A percentile compares a stretch with the other conserved stretches of the same genome.
phyloP scores from a whole-genome alignment of 2,113 vertebrate species.

The Actenoides lindsayi region DNA sequence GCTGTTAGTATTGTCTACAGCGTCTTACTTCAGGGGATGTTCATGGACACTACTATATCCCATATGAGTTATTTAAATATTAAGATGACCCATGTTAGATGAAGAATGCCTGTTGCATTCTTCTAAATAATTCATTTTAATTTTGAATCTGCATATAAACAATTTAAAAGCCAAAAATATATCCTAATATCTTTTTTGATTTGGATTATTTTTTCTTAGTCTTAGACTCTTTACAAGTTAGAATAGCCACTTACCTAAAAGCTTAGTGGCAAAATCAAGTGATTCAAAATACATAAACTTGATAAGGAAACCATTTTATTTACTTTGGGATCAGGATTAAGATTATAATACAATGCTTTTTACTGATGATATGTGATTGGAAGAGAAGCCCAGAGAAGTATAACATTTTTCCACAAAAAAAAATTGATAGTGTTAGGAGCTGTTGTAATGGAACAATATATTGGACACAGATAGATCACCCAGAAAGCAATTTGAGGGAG shows the following conservation, averaged over 20 bases:
- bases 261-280: not conserved
- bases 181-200: not conserved
- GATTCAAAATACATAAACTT: not conserved
- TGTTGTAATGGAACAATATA: not conserved
- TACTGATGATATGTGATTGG: not conserved
- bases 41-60: not conserved
- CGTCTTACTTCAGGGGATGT: not conserved
- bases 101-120: not conserved
- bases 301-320: not conserved
- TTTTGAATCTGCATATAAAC: not conserved
- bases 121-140: not conserved
- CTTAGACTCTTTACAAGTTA: not conserved
- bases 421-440: not conserved
- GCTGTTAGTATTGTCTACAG: not conserved
- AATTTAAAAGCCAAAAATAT: not conserved
- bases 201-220: not conserved
- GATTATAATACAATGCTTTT: not conserved
- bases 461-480: not conserved
- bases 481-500: not conserved
- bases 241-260: not conserved
- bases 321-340: not conserved
- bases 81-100: not conserved
- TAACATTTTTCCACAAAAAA: not conserved
- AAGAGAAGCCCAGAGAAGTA: not conserved
- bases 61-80: not conserved